Evolutionary conservation across 2,888 invertebrate genomes (phyloP), one percentile per base, ranked within the genome.

Genomic region (Dioctria linearis): DNA sequence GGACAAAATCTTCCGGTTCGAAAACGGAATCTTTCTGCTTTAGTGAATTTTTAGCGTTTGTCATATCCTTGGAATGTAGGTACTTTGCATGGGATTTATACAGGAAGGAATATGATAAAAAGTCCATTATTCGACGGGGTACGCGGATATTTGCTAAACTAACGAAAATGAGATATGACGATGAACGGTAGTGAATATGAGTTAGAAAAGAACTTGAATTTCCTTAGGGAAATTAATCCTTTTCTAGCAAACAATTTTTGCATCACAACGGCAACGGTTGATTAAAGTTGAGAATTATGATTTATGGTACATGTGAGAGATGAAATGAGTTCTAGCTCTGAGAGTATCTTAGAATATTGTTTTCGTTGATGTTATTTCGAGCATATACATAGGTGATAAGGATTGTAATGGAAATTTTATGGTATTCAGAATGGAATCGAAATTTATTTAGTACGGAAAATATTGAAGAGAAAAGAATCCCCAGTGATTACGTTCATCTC

Each of bases 151-250:
- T 54, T n/a, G 54, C 46, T 25, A 46, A 54, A 11, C 54, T 54
- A 54, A 54, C 4, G 54, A 54, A 54, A 54, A 54, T n/a, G 6
- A 54, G 54, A 54, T 54, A 54, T 54, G 54, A 54, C 8, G 8
- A n/a, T n/a, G 6, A n/a, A 54, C 6, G 54, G 11, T n/a, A 54
- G 6, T 11, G 54, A 8, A 54, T 11, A 11, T 54, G n/a, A 54
- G 54, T 54, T 54, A 0, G n/a, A 5, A 46, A 54, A 54, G 11
- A 54, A 54, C 11, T 11, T 69, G 51, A 69, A 69, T 51, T 69
- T 69, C 69, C 69, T 69, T 25, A 37, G 69, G 69, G 69, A 69
- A 69, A 69, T 69, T 69, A 69, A 69, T 69, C 39, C 51, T 69
- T 69, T 37, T 49, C 54, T 51, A 49, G n/a, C 54, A 54, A 54